A percentile compares a stretch with the other conserved stretches of the same genome.
These are phyloP conservation scores for Melieria crassipennis DNA, from an alignment of 2,888 invertebrate species.

Conservation along the genomic window DNA sequence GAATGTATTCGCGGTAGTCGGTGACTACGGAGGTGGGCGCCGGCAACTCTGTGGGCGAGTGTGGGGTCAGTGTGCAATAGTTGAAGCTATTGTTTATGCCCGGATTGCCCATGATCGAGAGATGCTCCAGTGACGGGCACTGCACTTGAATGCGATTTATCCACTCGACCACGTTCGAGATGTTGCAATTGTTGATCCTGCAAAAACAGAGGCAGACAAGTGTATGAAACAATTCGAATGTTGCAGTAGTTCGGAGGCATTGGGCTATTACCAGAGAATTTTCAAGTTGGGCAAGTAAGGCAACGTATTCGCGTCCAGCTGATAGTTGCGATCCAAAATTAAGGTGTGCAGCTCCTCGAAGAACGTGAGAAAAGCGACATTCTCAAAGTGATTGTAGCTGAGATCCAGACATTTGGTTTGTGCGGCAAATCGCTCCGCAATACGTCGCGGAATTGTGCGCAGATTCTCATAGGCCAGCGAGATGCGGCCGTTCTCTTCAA, in stretches of 20 bases:
- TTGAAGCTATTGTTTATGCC: constrained; percentile 73
- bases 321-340: constrained; percentile 83
- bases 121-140: constrained; percentile 77
- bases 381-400: constrained; percentile 79
- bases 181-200: constrained; percentile 76
- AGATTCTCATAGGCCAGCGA: constrained; percentile 78
- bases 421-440: constrained; percentile 72
- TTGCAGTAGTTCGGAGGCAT: neutral
- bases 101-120: constrained; percentile 83
- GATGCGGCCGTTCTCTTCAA: constrained; percentile 70
- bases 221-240: neutral
- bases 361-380: constrained; percentile 76
- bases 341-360: constrained; percentile 80
- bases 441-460: constrained; percentile 72
- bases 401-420: constrained; percentile 75
- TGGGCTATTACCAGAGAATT: constrained; percentile 75
- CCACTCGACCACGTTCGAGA: constrained; percentile 76
- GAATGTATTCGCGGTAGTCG: constrained; percentile 54
- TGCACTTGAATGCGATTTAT: constrained; percentile 75
- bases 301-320: constrained; percentile 75
- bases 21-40: constrained; percentile 60
- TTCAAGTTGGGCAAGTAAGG: constrained; percentile 78
- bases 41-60: constrained; percentile 57
- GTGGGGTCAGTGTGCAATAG: constrained; percentile 35
- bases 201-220: constrained; percentile 13